A percentile compares a stretch with the other conserved stretches of the same genome.
Conservation (phyloP, 2,888 invertebrate genomes). For the Gasteruption jaculator region DNA sequence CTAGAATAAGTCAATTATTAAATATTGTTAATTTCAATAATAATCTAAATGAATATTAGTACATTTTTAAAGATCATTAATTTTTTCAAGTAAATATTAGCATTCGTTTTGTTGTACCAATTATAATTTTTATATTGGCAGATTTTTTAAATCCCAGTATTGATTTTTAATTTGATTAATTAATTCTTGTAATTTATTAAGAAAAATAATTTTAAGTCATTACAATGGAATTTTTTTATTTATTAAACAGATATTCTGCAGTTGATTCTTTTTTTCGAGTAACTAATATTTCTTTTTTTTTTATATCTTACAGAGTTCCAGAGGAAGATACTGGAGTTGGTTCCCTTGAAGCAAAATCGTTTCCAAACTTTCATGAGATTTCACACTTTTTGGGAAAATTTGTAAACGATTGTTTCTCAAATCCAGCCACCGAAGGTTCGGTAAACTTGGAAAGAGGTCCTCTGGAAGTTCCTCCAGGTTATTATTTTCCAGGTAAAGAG, state of each 20-base stretch:
- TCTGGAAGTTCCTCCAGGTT: slow-evolving; percentile 55
- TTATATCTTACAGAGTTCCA: slow-evolving; percentile 56
- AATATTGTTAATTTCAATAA: not conserved
- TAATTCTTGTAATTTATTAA: too few species aligned
- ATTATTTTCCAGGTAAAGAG: slow-evolving; percentile 60
- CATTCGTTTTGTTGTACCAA: too few species aligned
- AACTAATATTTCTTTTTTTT: not conserved
- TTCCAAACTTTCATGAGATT: slow-evolving; percentile 58
- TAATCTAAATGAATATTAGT: not conserved
- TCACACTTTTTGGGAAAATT: slow-evolving; percentile 57
- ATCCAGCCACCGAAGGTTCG: slow-evolving; percentile 62
- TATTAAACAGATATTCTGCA: too few species aligned
- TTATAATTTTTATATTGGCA: too few species aligned
- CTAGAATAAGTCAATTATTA: too few species aligned
- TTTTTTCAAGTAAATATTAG: too few species aligned
- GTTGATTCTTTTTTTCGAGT: too few species aligned
- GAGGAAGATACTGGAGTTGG: slow-evolving; percentile 57
- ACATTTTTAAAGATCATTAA: not conserved
- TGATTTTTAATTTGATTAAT: too few species aligned
- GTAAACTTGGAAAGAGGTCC: slow-evolving; percentile 58
- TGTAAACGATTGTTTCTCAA: slow-evolving; percentile 60
- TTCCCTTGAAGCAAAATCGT: slow-evolving; percentile 65
- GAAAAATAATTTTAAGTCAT: too few species aligned
- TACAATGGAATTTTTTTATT: too few species aligned
- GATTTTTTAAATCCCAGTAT: too few species aligned